phyloP scores from a whole-genome alignment of 1,140 invertebrate species.

The Eriocheir sinensis region DNA sequence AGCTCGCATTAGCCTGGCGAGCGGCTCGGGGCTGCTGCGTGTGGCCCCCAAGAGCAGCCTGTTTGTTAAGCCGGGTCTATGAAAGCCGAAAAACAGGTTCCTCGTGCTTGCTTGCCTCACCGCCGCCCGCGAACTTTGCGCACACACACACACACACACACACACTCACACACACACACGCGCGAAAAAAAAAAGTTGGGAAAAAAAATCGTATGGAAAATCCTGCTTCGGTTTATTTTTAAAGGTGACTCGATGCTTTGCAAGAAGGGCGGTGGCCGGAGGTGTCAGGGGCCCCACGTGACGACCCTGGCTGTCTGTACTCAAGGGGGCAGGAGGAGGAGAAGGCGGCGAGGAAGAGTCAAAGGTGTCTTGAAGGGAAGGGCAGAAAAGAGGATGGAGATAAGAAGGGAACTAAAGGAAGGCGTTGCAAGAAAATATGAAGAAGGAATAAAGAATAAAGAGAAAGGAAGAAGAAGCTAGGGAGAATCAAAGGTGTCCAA shows the following conservation, averaged over 20 bases:
- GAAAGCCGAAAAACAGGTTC: background rate
- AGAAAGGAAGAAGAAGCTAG: background rate
- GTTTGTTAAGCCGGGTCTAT: background rate
- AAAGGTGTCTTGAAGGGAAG: too few relatives aligned
- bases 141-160: too few relatives aligned
- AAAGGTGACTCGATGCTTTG: background rate
- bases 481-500: background rate
- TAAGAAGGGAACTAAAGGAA: too few relatives aligned
- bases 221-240: slow-evolving; percentile 10
- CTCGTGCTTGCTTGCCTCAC: background rate
- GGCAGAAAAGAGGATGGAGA: too few relatives aligned
- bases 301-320: background rate
- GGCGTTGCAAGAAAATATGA: background rate
- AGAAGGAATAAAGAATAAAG: background rate
- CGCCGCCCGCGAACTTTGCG: background rate
- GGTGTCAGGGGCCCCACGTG: background rate
- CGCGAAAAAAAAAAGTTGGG: background rate
- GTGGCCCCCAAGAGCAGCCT: background rate
- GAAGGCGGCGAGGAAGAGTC: too few relatives aligned
- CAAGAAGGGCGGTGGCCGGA: background rate
- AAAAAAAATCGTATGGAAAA: background rate
- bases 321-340: background rate
- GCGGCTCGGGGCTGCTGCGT: background rate
- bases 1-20: background rate
- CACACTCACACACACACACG: too few relatives aligned